Conservation (phyloP, 2,888 invertebrate genomes). For the Podabrus alpinus region DNA sequence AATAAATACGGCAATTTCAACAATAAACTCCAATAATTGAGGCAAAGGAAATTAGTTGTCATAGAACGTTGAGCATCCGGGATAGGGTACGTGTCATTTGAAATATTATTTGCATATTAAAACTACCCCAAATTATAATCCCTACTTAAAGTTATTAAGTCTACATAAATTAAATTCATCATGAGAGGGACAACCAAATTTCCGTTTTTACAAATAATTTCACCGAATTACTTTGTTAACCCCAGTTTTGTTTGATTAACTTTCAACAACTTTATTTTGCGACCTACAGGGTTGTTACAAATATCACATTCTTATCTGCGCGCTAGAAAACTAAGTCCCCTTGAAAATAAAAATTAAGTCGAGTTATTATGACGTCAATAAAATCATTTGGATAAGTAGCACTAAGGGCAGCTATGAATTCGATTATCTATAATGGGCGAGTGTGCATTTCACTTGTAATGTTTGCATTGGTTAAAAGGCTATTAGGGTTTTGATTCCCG, state of each 20-base stretch:
- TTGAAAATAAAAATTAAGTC: not conserved
- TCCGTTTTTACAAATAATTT: constrained; percentile 45
- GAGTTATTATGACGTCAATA: constrained; percentile 3
- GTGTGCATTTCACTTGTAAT: constrained; percentile 43
- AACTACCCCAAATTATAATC: not conserved
- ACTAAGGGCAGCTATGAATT: constrained; percentile 22
- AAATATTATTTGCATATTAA: constrained; percentile 2
- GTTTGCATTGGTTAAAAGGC: constrained; percentile 49
- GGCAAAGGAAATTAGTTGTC: constrained; percentile 29
- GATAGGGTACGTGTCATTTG: constrained; percentile 18
- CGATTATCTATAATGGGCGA: constrained; percentile 39
- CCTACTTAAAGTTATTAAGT: constrained; percentile 23
- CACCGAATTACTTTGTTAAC: constrained; percentile 4
- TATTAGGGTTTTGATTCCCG: constrained; percentile 45
- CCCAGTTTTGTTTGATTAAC: not conserved
- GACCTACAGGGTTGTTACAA: too few species aligned
- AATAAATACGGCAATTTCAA: constrained; percentile 5
- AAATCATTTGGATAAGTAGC: constrained; percentile 15
- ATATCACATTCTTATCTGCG: not conserved
- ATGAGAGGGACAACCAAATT: constrained; percentile 44
- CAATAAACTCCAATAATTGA: not conserved
- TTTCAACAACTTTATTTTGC: not conserved
- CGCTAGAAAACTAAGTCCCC: not conserved
- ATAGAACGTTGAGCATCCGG: constrained; percentile 8
- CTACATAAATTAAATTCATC: constrained; percentile 27